These are phyloP conservation scores for Narcine bancroftii DNA, from an alignment of 2,113 vertebrate species.

Conservation along the genomic window DNA sequence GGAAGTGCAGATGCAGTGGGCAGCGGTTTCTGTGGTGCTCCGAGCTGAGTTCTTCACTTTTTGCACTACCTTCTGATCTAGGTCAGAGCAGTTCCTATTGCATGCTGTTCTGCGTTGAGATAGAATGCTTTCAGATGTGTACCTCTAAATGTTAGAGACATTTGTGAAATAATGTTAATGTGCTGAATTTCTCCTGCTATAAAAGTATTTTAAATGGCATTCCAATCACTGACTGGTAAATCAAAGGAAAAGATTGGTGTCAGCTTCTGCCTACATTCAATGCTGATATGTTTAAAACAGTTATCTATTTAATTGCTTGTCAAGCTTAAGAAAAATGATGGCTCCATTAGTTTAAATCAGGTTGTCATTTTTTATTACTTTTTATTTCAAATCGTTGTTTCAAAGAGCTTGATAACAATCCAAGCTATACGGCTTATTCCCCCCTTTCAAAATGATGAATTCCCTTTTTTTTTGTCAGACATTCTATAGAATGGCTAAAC, in stretches of 20 bases:
- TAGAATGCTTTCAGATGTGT: no score
- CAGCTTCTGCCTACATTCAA: not conserved
- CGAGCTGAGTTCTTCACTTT: no score
- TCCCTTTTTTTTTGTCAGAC: not conserved
- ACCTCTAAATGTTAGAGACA: no score
- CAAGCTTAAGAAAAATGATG: not conserved
- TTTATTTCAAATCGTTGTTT: not conserved
- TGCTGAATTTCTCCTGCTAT: not conserved
- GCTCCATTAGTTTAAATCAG: not conserved
- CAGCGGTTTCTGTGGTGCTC: no score
- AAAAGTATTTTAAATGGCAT: not conserved
- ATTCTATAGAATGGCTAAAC: not conserved
- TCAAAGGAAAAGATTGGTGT: not conserved
- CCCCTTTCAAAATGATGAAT: not conserved
- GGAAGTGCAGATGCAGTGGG: no score
- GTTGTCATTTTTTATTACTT: not conserved
- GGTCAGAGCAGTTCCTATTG: no score
- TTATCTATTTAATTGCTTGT: not conserved
- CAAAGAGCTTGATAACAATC: not conserved
- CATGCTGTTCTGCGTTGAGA: no score
- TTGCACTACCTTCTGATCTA: no score
- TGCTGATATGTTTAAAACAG: not conserved
- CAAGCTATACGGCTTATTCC: not conserved
- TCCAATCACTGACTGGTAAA: not conserved
- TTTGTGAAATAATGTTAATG: not conserved